Percentiles rank a stretch among this genome's conserved stretches.
phyloP scores from a whole-genome alignment of 1,140 invertebrate genomes.

The Drosophila micromelanica region DNA sequence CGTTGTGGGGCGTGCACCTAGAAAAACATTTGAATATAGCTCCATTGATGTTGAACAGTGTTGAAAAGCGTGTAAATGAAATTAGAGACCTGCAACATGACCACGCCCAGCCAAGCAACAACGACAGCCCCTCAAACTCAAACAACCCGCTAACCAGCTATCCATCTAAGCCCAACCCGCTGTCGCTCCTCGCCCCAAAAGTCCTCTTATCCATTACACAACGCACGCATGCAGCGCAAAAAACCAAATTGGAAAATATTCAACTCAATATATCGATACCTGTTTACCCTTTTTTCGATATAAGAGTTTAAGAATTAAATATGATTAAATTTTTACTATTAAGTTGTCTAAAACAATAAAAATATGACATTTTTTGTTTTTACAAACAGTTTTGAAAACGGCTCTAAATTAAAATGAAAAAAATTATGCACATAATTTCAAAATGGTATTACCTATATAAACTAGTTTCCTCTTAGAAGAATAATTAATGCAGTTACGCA shows the following conservation, averaged over 20 bases:
- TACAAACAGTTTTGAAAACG: too few relatives aligned
- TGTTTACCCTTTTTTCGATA: not conserved
- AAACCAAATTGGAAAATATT: not conserved
- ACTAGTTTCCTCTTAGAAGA: too few relatives aligned
- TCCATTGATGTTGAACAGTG: constrained; percentile 61
- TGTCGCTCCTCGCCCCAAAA: too few relatives aligned
- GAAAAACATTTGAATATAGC: constrained; percentile 71
- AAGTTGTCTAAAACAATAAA: too few relatives aligned
- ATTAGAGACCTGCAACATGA: constrained; percentile 59
- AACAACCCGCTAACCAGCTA: not conserved
- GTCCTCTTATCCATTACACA: not conserved
- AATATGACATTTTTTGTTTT: too few relatives aligned
- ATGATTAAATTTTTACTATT: too few relatives aligned
- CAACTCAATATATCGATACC: not conserved
- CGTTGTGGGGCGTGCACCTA: constrained; percentile 11
- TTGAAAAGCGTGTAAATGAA: constrained; percentile 76
- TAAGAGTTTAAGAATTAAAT: not conserved
- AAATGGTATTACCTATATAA: too few relatives aligned
- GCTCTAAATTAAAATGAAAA: too few relatives aligned
- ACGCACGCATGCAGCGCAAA: not conserved
- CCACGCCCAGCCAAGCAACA: constrained; percentile 11
- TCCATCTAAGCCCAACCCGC: too few relatives aligned
- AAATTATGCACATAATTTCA: too few relatives aligned
- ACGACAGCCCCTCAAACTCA: not conserved
- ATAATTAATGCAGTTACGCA: too few relatives aligned